A percentile compares a stretch with the other conserved stretches of the same genome.
Evolutionary conservation across 2,113 vertebrate genomes (phyloP).

Genomic region (Anhinga rufa): DNA sequence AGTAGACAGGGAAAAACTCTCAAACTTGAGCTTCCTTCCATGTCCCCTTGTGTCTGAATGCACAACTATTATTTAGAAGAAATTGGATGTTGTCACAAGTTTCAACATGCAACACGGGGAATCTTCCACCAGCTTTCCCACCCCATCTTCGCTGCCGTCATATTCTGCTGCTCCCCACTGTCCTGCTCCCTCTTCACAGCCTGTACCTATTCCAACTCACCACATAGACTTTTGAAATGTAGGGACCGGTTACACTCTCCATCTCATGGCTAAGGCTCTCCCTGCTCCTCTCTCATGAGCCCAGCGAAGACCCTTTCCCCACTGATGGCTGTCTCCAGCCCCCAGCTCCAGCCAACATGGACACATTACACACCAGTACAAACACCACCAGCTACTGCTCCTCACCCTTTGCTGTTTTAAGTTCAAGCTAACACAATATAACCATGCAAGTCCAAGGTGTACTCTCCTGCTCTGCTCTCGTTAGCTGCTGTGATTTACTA

Average conservation of each 20-base stretch:
- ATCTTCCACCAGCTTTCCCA: background rate
- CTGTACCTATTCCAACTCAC: background rate
- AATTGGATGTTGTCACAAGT: background rate
- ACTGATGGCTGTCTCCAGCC: background rate
- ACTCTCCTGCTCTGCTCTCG: background rate
- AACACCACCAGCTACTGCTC: background rate
- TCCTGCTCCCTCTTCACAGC: background rate
- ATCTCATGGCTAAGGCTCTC: background rate
- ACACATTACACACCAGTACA: background rate
- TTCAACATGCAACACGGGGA: background rate
- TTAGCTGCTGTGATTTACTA: background rate
- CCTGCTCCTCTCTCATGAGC: background rate
- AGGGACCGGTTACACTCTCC: background rate
- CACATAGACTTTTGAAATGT: background rate
- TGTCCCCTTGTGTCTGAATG: background rate
- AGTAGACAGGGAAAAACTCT: background rate
- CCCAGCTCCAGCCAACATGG: background rate
- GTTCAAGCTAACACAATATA: background rate
- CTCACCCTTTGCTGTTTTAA: background rate
- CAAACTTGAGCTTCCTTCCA: background rate
- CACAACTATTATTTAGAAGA: background rate
- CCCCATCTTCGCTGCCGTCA: background rate
- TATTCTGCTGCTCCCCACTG: background rate
- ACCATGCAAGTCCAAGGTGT: background rate
- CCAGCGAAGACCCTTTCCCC: background rate